A percentile compares a stretch with the other conserved stretches of the same genome.
Evolutionary conservation across 2,113 vertebrate genomes (phyloP).

Genomic region (Charadrius vociferus): DNA sequence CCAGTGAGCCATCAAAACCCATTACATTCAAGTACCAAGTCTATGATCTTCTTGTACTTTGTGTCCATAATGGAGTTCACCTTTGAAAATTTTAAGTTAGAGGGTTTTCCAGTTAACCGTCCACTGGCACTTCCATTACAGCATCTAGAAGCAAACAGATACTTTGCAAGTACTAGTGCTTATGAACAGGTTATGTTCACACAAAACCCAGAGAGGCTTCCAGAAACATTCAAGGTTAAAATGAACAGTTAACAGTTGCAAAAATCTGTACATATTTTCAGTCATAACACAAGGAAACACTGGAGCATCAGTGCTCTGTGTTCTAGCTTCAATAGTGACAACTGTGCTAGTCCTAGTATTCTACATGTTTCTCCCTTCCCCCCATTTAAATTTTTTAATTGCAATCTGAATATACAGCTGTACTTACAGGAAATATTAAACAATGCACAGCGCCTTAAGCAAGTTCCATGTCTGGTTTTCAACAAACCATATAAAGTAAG

Average conservation of each 20-base stretch:
- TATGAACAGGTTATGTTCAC: slow-evolving; percentile 55
- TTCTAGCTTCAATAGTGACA: slow-evolving; percentile 31
- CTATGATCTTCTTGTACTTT: not conserved
- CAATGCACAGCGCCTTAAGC: slow-evolving; percentile 67
- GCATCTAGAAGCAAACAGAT: slow-evolving; percentile 54
- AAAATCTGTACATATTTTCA: slow-evolving; percentile 66
- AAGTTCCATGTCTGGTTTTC: slow-evolving; percentile 46
- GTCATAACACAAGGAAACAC: slow-evolving; percentile 47
- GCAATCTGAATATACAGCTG: slow-evolving; percentile 68
- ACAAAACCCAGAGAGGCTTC: slow-evolving; percentile 63
- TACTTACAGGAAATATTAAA: slow-evolving; percentile 71
- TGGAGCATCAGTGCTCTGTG: slow-evolving; percentile 18
- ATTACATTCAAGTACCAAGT: not conserved
- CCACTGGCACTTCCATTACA: slow-evolving; percentile 35
- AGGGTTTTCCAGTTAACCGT: slow-evolving; percentile 17
- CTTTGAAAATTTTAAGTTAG: slow-evolving; percentile 17
- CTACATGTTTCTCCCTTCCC: slow-evolving; percentile 24
- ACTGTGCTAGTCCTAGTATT: slow-evolving; percentile 29
- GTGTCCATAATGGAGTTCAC: not conserved
- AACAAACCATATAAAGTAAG: slow-evolving; percentile 63
- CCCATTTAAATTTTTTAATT: slow-evolving; percentile 65
- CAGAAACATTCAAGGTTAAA: slow-evolving; percentile 69
- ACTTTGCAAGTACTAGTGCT: slow-evolving; percentile 42
- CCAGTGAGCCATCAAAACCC: slow-evolving; percentile 19
- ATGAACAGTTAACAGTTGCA: slow-evolving; percentile 6